Evolutionary conservation across 2,888 invertebrate species (phyloP).

Genomic region (Lycophotia porphyrea): DNA sequence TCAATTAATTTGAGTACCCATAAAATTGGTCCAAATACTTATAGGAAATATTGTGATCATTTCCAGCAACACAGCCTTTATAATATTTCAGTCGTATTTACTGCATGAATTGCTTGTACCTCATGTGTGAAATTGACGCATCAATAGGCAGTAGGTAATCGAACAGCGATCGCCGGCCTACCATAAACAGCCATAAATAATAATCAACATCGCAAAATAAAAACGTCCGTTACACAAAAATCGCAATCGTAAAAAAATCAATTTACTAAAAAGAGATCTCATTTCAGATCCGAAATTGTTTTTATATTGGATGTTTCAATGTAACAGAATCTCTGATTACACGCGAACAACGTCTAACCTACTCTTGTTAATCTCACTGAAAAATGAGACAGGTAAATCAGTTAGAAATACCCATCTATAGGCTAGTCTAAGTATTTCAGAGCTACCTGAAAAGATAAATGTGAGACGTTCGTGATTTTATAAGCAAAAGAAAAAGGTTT

Average conservation of each 20-base stretch:
- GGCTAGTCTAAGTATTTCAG: conserved; percentile 20
- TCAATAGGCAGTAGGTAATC: not conserved
- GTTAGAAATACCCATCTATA: conserved; percentile 9
- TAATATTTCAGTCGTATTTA: conserved; percentile 17
- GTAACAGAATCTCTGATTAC: conserved; percentile 50
- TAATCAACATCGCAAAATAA: conserved; percentile 27
- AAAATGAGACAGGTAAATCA: conserved; percentile 42
- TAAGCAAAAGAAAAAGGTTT: conserved; percentile 28
- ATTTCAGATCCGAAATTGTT: conserved; percentile 49
- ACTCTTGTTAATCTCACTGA: conserved; percentile 50
- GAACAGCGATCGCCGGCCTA: not conserved
- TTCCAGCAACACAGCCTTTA: not conserved
- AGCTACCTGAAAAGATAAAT: conserved; percentile 29
- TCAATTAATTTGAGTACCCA: not conserved
- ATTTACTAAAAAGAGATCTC: conserved; percentile 24
- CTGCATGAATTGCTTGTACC: conserved; percentile 23
- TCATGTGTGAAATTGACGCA: conserved; percentile 28
- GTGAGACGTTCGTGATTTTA: conserved; percentile 24
- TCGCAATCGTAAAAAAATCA: conserved; percentile 14
- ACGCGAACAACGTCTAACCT: conserved; percentile 49
- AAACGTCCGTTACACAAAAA: not conserved
- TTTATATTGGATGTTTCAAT: conserved; percentile 30
- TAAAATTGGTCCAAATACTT: not conserved
- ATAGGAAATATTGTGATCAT: not conserved
- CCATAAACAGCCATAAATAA: conserved; percentile 18